phyloP scores from a whole-genome alignment of 2,888 invertebrate species.

The Temnothorax rugatulus region DNA sequence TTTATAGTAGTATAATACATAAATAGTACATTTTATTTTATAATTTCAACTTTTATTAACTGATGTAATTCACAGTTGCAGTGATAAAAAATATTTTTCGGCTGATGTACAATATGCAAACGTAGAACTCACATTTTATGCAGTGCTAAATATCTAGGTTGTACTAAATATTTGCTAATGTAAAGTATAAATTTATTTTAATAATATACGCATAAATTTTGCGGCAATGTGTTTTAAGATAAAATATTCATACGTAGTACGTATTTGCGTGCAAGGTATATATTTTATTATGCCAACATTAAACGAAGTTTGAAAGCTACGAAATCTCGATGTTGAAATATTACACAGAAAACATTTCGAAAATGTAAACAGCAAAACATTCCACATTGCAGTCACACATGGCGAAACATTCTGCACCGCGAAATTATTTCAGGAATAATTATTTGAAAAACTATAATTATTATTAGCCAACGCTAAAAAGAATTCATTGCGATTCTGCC shows the following conservation, averaged over 20 bases:
- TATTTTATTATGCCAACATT: conserved; percentile 19
- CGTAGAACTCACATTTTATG: not conserved
- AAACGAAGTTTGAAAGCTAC: conserved; percentile 1
- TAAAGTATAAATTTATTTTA: conserved; percentile 35
- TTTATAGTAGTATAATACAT: not conserved
- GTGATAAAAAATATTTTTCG: conserved; percentile 9
- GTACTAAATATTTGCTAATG: conserved; percentile 25
- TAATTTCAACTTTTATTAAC: not conserved
- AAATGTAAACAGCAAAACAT: conserved; percentile 5
- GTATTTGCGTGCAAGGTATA: conserved; percentile 24
- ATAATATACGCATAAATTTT: not conserved
- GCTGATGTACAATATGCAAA: not conserved
- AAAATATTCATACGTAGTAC: conserved; percentile 25
- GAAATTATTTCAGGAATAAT: not conserved
- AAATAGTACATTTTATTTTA: not conserved
- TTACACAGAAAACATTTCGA: conserved; percentile 2
- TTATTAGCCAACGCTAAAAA: not conserved
- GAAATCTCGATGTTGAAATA: conserved; percentile 14
- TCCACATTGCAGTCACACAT: not conserved
- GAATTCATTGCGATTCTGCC: not conserved
- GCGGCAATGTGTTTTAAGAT: conserved; percentile 22
- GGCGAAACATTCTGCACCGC: not conserved
- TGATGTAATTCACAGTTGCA: not conserved
- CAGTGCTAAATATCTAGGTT: conserved; percentile 18
- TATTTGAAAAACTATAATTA: not conserved